phyloP scores from a whole-genome alignment of 2,888 invertebrate genomes.

The Nomada flava region DNA sequence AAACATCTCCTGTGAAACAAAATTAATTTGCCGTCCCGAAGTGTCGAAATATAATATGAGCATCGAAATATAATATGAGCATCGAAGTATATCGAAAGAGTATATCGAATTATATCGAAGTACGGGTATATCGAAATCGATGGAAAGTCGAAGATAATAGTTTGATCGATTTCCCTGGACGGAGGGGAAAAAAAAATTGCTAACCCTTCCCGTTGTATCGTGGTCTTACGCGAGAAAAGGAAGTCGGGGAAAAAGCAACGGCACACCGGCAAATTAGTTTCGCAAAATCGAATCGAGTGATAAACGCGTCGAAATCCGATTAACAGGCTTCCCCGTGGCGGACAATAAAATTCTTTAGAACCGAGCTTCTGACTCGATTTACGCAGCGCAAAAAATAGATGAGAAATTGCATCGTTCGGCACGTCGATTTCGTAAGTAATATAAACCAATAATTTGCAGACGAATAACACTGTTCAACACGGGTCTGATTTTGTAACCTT shows the following conservation, averaged over 20 bases:
- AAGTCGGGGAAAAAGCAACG: constrained; percentile 11
- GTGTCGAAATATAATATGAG: no score
- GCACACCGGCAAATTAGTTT: constrained; percentile 53
- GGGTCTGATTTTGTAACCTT: no score
- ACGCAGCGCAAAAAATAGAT: no score
- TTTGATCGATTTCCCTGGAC: not conserved
- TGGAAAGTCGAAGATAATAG: not conserved
- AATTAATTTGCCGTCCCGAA: not conserved
- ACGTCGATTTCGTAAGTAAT: no score
- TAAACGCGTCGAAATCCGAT: constrained; percentile 31
- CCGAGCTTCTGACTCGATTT: no score
- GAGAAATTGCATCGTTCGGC: no score
- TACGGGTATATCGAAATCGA: not conserved
- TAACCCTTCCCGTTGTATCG: not conserved
- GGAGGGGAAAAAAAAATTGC: not conserved
- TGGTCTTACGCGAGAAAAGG: not conserved
- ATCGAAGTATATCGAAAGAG: no score
- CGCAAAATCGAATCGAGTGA: constrained; percentile 34
- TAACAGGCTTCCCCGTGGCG: not conserved
- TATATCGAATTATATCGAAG: no score
- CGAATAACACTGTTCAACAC: no score
- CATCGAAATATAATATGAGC: no score
- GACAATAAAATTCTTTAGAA: no score
- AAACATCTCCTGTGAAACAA: not conserved
- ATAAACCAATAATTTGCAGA: no score